Conservation (phyloP, 2,888 invertebrate genomes). For the Ochropacha duplaris region DNA sequence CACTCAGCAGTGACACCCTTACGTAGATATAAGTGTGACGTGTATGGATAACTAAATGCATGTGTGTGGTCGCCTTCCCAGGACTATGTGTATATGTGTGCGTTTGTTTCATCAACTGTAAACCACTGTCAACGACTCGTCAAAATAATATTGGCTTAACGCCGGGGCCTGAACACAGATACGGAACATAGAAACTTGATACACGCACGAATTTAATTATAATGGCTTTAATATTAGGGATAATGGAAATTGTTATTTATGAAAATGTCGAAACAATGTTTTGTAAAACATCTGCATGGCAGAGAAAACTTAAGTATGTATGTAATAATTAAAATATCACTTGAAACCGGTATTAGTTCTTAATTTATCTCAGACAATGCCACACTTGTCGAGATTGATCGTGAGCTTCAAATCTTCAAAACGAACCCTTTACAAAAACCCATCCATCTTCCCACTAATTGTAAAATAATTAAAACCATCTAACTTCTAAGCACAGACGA, state of each 20-base stretch:
- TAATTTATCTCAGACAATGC: background rate
- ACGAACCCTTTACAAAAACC: slow-evolving; percentile 41
- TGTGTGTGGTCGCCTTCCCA: slow-evolving; percentile 51
- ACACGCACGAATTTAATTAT: slow-evolving; percentile 69
- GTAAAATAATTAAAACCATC: slow-evolving; percentile 64
- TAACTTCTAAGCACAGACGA: slow-evolving; percentile 34
- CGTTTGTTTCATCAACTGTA: slow-evolving; percentile 75
- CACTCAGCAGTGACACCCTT: slow-evolving; percentile 58
- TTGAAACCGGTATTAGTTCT: background rate
- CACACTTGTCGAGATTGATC: slow-evolving; percentile 32
- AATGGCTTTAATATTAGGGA: slow-evolving; percentile 41
- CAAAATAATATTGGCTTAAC: slow-evolving; percentile 81
- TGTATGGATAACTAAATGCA: slow-evolving; percentile 36
- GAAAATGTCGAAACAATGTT: slow-evolving; percentile 12
- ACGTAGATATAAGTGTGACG: slow-evolving; percentile 48
- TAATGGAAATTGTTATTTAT: slow-evolving; percentile 36
- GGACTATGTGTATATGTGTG: slow-evolving; percentile 49
- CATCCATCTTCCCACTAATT: slow-evolving; percentile 64
- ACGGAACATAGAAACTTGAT: slow-evolving; percentile 67
- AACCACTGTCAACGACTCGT: slow-evolving; percentile 82
- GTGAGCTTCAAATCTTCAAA: slow-evolving; percentile 44
- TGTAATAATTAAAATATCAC: background rate
- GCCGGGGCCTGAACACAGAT: slow-evolving; percentile 61
- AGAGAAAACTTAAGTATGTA: background rate
- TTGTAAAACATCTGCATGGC: slow-evolving; percentile 4